Evolutionary conservation across 2,888 invertebrate genomes (phyloP).

Genomic region (Biston betularia): DNA sequence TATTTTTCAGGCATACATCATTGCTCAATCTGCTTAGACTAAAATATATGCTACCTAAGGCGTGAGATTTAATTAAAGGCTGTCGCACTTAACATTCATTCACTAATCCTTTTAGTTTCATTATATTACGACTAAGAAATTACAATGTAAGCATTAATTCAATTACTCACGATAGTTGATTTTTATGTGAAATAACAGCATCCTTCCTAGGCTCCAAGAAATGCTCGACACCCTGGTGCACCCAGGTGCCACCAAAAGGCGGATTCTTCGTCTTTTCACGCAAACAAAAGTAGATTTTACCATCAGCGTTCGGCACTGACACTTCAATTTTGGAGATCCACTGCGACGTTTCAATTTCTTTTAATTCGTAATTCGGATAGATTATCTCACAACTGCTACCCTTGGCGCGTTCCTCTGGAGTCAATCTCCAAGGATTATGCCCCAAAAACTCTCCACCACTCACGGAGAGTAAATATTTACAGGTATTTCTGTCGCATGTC

Average conservation of each 20-base stretch:
- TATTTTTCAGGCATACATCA: background rate
- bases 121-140: slow-evolving; percentile 1
- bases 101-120: slow-evolving; percentile 14
- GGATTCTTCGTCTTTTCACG: slow-evolving; percentile 59
- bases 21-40: background rate
- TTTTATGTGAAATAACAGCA: slow-evolving; percentile 30
- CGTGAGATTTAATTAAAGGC: background rate
- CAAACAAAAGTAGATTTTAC: slow-evolving; percentile 73
- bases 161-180: slow-evolving; percentile 48
- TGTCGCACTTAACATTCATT: slow-evolving; percentile 12
- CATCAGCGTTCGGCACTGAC: slow-evolving; percentile 57
- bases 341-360: slow-evolving; percentile 65
- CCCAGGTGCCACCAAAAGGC: slow-evolving; percentile 74
- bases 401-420: slow-evolving; percentile 60
- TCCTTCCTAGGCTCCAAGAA: slow-evolving; percentile 67
- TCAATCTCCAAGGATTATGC: slow-evolving; percentile 77
- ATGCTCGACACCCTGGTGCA: slow-evolving; percentile 81
- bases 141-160: slow-evolving; percentile 16
- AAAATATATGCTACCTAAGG: background rate
- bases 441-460: slow-evolving; percentile 75
- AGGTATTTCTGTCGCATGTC: slow-evolving; percentile 63
- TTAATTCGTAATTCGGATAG: slow-evolving; percentile 73
- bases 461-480: slow-evolving; percentile 81
- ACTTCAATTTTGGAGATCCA: slow-evolving; percentile 66
- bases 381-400: slow-evolving; percentile 71